Evolutionary conservation across 1,140 invertebrate species (phyloP).

Genomic region (Xylocopa sonorina): DNA sequence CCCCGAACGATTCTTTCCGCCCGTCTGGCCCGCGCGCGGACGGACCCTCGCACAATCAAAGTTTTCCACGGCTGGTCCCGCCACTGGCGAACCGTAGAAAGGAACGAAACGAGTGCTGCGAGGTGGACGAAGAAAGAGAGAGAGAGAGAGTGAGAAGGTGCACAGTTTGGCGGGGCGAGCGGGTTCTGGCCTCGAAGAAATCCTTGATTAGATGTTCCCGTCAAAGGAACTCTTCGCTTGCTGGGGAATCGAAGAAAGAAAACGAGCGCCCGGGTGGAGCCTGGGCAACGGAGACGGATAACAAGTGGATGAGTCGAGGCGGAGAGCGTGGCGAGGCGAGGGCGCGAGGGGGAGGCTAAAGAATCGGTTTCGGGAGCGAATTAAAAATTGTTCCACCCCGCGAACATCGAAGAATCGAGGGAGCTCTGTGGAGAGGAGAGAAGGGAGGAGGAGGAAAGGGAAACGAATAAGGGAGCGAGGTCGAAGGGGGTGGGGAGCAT

Average conservation of each 20-base stretch:
- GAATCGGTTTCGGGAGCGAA: constrained; percentile 40
- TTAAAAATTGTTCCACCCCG: constrained; percentile 33
- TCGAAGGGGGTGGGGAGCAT: too few species aligned
- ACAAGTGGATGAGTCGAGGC: too few species aligned
- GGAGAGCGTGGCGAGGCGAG: not conserved
- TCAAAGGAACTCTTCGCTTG: constrained; percentile 60
- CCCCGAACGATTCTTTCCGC: not conserved
- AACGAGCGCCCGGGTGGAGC: not conserved
- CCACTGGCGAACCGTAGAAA: not conserved
- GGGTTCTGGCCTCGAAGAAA: constrained; percentile 55
- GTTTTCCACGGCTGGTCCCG: constrained; percentile 53
- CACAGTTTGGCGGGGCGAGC: constrained; percentile 27
- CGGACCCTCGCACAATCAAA: constrained; percentile 62
- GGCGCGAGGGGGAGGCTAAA: not conserved
- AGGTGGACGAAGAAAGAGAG: not conserved
- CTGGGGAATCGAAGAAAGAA: constrained; percentile 29
- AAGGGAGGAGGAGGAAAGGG: not conserved
- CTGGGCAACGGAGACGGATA: not conserved
- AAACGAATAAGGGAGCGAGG: not conserved
- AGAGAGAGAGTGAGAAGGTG: not conserved
- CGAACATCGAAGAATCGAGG: not conserved
- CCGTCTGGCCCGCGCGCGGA: constrained; percentile 7
- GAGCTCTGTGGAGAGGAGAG: not conserved
- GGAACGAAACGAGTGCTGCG: not conserved
- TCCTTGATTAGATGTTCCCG: constrained; percentile 71